Conservation (phyloP, 2,888 invertebrate species). For the Pantelozetes paolii region DNA sequence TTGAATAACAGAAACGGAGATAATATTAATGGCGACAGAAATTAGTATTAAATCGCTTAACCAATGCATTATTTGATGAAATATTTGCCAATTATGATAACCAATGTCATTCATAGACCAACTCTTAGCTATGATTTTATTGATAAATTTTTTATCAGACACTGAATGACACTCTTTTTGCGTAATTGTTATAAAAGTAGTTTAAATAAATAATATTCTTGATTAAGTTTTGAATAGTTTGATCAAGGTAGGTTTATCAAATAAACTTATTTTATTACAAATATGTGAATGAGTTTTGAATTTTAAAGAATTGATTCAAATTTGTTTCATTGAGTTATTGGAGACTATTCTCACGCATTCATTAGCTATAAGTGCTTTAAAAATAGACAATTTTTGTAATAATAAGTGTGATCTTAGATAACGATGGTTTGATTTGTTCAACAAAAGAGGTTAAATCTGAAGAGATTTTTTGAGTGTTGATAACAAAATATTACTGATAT, state of each 20-base stretch:
- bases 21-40: neutral
- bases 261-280: too few relatives aligned
- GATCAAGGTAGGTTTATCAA: too few relatives aligned
- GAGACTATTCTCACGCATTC: too few relatives aligned
- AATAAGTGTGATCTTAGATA: slow-evolving; percentile 19
- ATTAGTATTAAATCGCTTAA: neutral
- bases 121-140: neutral
- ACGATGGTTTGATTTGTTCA: neutral
- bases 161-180: neutral
- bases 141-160: neutral
- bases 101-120: neutral
- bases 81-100: neutral
- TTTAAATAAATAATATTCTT: too few relatives aligned
- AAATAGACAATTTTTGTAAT: neutral
- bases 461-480: neutral
- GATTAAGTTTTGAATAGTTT: too few relatives aligned
- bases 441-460: neutral
- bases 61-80: too few relatives aligned
- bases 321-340: too few relatives aligned
- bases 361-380: neutral
- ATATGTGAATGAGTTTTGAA: too few relatives aligned
- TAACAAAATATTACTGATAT: too few relatives aligned
- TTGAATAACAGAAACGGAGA: neutral
- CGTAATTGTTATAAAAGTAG: too few relatives aligned
- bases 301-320: too few relatives aligned